Evolutionary conservation across 2,888 invertebrate species (phyloP), one percentile per base, ranked within the genome.

Genomic region (Geophilus truncorum): DNA sequence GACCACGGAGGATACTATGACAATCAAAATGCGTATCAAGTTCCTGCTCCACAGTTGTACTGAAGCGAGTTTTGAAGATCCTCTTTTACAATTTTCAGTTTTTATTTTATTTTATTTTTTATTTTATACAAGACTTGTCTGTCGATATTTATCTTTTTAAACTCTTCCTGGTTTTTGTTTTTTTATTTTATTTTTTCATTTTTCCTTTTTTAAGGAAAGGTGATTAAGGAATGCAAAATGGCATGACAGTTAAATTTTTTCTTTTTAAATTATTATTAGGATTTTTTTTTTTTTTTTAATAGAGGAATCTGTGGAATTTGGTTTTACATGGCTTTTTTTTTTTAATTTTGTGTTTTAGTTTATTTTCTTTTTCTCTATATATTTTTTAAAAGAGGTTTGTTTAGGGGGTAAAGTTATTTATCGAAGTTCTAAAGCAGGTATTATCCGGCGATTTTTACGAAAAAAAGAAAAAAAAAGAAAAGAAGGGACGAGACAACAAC

Each of bases 1-100:
- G 78, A 78, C 15, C 78, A 78, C 15, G 78, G 40, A 18, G 45
- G 45, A 1, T 77, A 76, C 15, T 78, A 78, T 21, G 36, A 78
- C 78, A 23, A 0, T 9, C 21, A 21, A 1, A 30, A 77, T 18
- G 34, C 77, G 5, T 78, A 78, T 25, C 45, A 18, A 9, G 78
- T 78, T 9, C 2, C 78, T 6, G 45, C 45, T 2, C 78, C 78
- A 9, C 78, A 78, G 78, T 23, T 78, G 21, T 78, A 78, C 45
- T 78, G 25, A 45, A 40, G 1, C 6, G 21, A 5, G 57, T 21
- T 21, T 18, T 18, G 21, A 76, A 6, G 7, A 4, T 76, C 30
- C 5, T 6, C 30, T 76, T 76, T 76, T 76, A 32, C 12, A 4
- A 12, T 4, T 57, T 57, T 57, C 21, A 57, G 57, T 57, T 57